Evolutionary conservation across 2,888 invertebrate genomes (phyloP), one percentile per base, ranked within the genome.

Genomic region (Euclidia mi): DNA sequence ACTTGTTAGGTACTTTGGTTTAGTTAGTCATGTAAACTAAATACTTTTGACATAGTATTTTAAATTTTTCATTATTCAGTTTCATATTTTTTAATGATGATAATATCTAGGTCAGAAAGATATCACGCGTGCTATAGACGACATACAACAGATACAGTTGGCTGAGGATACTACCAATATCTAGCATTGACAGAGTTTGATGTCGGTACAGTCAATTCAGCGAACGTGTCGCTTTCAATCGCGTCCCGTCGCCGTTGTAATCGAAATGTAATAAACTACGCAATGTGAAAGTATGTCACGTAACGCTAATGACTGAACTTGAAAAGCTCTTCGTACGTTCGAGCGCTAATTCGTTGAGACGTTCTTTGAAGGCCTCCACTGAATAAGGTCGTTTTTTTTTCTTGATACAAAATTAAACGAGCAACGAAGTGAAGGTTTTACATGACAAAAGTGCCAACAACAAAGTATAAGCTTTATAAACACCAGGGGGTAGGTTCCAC

Each of bases 111-210:
- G n/a, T n/a, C n/a, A n/a, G n/a, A n/a, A n/a, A n/a, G n/a, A n/a
- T n/a, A n/a, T n/a, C n/a, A n/a, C n/a, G n/a, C n/a, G n/a, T n/a
- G n/a, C n/a, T n/a, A n/a, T n/a, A n/a, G n/a, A 25, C 20, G 20
- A 25, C 20, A 25, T 25, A 3, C 20, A 7, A 25, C 20, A 25
- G 6, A 25, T 7, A 0, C 3, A 32, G 25, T 38, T 49, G 40
- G 37, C 17, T 29, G 29, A 35, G 0, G 7, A 45, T 29, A 12
- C 46, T n/a, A 41, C 28, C 10, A 45, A 48, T 37, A 41, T 32
- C 12, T 14, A 17, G 20, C 41, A 31, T 41, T 11, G 51, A 14
- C 50, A 37, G 31, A 6, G 31, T 38, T 37, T 57, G 48, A 63
- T 17, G 47, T 34, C 44, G 34, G 31, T 38, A 32, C 11, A 29